phyloP scores from a whole-genome alignment of 2,888 invertebrate genomes.

The Crocallis elinguaria region DNA sequence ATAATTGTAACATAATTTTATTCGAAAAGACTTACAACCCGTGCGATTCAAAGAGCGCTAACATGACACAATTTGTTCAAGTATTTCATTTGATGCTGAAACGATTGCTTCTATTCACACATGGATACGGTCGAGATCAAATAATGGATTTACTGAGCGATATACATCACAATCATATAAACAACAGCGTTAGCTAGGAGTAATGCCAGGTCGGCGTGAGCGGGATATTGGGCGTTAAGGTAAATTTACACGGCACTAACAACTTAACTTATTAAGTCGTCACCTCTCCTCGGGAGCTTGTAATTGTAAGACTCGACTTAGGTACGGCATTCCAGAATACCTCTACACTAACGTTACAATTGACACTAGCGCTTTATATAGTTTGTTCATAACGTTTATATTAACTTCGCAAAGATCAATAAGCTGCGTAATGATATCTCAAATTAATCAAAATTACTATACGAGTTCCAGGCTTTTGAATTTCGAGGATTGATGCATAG shows the following conservation, averaged over 20 bases:
- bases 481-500: too few relatives aligned
- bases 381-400: too few relatives aligned
- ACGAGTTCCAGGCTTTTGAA: too few relatives aligned
- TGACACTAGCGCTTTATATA: background rate
- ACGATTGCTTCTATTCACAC: background rate
- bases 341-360: conserved; percentile 33
- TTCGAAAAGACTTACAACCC: too few relatives aligned
- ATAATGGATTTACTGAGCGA: conserved; percentile 27
- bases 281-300: conserved; percentile 57
- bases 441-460: too few relatives aligned
- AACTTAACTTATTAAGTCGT: conserved; percentile 81
- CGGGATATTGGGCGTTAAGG: conserved; percentile 76
- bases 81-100: background rate
- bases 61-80: background rate
- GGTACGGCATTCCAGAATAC: conserved; percentile 25
- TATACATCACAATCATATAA: conserved; percentile 67
- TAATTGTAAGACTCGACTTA: conserved; percentile 50
- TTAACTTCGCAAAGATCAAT: too few relatives aligned
- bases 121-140: conserved; percentile 29
- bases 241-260: conserved; percentile 81
- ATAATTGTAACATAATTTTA: too few relatives aligned
- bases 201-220: conserved; percentile 69
- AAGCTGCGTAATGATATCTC: too few relatives aligned
- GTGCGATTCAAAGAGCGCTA: too few relatives aligned
- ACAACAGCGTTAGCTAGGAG: conserved; percentile 79